Percentiles rank a stretch among this genome's conserved stretches.
phyloP scores from a whole-genome alignment of 2,113 vertebrate species.

The Cryptotis parvus region DNA sequence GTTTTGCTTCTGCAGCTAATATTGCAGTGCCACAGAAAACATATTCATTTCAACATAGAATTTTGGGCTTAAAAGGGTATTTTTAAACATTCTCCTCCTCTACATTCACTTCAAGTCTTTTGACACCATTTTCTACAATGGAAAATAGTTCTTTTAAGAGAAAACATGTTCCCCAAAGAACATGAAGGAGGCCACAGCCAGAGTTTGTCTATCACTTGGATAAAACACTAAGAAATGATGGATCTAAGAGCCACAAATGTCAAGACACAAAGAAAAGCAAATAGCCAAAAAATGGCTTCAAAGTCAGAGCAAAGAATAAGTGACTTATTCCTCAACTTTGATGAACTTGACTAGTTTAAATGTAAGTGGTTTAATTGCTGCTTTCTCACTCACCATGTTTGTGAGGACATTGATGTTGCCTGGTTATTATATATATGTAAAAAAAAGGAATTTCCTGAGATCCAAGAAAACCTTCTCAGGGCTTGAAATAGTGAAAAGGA shows the following conservation, averaged over 20 bases:
- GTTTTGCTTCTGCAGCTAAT: conserved; percentile 60
- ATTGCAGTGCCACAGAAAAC: conserved; percentile 59
- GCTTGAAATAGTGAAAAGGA: conserved; percentile 53
- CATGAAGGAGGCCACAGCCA: conserved; percentile 55
- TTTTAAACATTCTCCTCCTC: conserved; percentile 69
- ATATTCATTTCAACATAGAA: conserved; percentile 75
- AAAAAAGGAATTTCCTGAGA: conserved; percentile 75
- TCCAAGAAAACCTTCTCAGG: conserved; percentile 58
- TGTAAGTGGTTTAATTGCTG: conserved; percentile 75
- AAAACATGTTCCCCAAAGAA: conserved; percentile 55
- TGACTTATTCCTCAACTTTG: not conserved
- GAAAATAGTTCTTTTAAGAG: conserved; percentile 68
- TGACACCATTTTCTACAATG: conserved; percentile 58
- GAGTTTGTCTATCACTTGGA: conserved; percentile 72
- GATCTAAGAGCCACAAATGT: conserved; percentile 61
- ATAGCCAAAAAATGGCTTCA: conserved; percentile 49
- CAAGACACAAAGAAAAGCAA: conserved; percentile 71
- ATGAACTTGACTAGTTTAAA: conserved; percentile 61
- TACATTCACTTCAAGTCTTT: conserved; percentile 70
- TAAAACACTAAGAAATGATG: conserved; percentile 71
- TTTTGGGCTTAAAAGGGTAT: conserved; percentile 79
- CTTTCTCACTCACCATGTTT: conserved; percentile 79
- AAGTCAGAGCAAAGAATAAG: conserved; percentile 61
- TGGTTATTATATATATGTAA: conserved; percentile 69
- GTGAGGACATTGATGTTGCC: conserved; percentile 64